Evolutionary conservation across 2,888 invertebrate species (phyloP), one percentile per base, ranked within the genome.

Genomic region (Caenorhabditis becei): DNA sequence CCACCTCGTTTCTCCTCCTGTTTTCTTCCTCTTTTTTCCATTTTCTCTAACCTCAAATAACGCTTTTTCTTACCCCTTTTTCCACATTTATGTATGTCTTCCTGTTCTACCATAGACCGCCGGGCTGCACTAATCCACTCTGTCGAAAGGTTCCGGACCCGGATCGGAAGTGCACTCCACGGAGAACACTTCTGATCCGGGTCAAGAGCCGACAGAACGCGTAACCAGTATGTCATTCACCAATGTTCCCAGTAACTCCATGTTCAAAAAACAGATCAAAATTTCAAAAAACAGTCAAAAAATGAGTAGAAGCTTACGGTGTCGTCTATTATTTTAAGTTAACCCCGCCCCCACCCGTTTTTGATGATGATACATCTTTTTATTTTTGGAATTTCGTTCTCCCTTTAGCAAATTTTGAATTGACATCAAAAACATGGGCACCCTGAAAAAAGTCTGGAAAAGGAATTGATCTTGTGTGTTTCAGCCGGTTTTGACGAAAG

Each of bases 401-500:
- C 41, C 56, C 56, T 16, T 28, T 67, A 67, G 66, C 24, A 16
- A n/a, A 26, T 28, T 32, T 32, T 32, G 32, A 32, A 32, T 32
- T 67, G 44, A 35, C 37, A 59, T 41, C 44, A 44, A 59, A 59
- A 59, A 44, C 37, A 7, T 28, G 35, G 24, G n/a, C n/a, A n/a
- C 14, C 1, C 8, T 3, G 16, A 16, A 24, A 32, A n/a, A 58
- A 32, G 10, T 16, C 20, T 53, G n/a, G n/a, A n/a, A n/a, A 26
- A 23, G 16, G 1, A 16, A 14, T 23, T 11, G 0, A 53, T 26
- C 24, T 16, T 7, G 26, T 8, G 86, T 2, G 32, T 80, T 91
- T 77, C 83, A 92, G 91, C 89, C 91, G 47, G 80, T 83, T 10
- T 80, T 92, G 61, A 91, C 92, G 59, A 92, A 92, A 80, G 93